Base-by-base conservation (phyloP, 2,888 invertebrate species). In the Aleiodes alternator region DNA sequence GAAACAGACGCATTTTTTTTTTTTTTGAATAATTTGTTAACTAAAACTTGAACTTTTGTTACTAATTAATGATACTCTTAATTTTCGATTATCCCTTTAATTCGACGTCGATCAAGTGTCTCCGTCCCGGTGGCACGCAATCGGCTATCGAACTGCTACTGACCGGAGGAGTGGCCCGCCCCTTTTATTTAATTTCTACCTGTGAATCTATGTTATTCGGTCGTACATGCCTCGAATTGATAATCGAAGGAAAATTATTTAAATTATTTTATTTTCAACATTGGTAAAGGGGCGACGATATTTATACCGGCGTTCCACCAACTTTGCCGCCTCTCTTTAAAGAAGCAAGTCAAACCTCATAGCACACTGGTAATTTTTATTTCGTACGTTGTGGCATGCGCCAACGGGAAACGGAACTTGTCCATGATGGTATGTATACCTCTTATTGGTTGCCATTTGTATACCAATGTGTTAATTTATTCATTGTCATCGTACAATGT, bases 81-180 rank as follows among this genome's bases (percentile, higher is more conserved):
- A 50, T 72, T 72, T 34, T 61, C 38, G 11, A 11, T 61, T 31
- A n/a, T 23, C 16, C 29, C 56, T 48, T 61, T 51, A 29, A 55
- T 64, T 72, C 43, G 53, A 72, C 16, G 66, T 61, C 70, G 69
- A 72, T 76, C 57, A 68, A 51, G 69, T 61, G 31, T 43, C 73
- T 79, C 75, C 78, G 76, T 80, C 81, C 78, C 80, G 81, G 79
- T 81, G 82, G 83, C 82, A 85, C 84, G 80, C 86, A 86, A 89
- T 86, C 88, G 87, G 81, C 86, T 87, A 89, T 88, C 87, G 86
- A 88, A 89, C 89, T 88, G 87, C 88, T 86, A 88, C 88, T 89
- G 88, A 84, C 86, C 43, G 82, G 86, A 87, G 88, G 87, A 88
- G 88, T 87, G 88, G 88, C 89, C 85, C 84, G 87, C 86, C 86